Evolutionary conservation across 2,888 invertebrate species (phyloP).

Genomic region (Archips xylosteana): DNA sequence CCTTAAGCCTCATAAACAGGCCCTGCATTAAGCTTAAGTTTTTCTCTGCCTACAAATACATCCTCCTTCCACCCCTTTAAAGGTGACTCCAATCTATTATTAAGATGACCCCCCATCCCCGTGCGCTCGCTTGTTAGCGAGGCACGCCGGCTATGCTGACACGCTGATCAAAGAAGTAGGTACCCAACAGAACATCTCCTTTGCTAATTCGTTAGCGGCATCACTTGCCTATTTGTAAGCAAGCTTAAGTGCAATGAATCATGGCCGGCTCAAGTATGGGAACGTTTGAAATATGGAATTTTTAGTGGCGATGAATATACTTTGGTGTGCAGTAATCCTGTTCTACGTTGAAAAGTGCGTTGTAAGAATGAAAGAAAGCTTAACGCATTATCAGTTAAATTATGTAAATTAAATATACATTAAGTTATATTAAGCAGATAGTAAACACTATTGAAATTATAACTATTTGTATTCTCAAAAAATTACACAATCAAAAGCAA

Average conservation of each 20-base stretch:
- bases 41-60: too few species aligned
- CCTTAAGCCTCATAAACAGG: too few species aligned
- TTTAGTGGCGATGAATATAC: background rate
- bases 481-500: too few species aligned
- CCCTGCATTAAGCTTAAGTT: too few species aligned
- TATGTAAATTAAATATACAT: too few species aligned
- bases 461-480: too few species aligned
- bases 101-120: constrained; percentile 46
- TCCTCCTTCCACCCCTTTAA: background rate
- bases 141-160: constrained; percentile 74
- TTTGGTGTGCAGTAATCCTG: background rate
- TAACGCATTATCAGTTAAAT: too few species aligned
- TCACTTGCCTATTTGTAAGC: constrained; percentile 69
- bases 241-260: constrained; percentile 46
- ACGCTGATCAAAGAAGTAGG: constrained; percentile 78
- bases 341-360: background rate
- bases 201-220: constrained; percentile 50
- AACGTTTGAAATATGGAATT: constrained; percentile 23
- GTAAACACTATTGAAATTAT: too few species aligned
- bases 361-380: too few species aligned
- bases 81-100: constrained; percentile 4
- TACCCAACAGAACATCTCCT: constrained; percentile 42
- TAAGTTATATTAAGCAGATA: too few species aligned
- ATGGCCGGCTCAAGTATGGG: constrained; percentile 35
- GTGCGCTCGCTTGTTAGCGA: constrained; percentile 80